Conservation (phyloP, 2,797 vertebrate species). For the Ibycter americanus region DNA sequence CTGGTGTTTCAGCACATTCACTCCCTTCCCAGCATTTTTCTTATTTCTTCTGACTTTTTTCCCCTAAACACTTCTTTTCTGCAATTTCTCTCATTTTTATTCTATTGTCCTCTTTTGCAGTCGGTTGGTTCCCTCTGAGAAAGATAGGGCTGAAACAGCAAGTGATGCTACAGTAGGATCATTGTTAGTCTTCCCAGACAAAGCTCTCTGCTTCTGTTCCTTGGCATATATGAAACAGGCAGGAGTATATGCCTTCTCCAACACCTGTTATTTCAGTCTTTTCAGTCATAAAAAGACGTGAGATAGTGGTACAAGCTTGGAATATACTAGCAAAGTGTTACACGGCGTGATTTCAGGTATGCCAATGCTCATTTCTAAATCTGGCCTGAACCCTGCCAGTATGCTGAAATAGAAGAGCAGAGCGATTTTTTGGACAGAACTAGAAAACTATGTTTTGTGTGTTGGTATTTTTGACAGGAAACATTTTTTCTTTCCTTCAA, state of each 20-base stretch:
- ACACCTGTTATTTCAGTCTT: background rate
- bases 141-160: background rate
- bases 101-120: background rate
- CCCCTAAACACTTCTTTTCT: background rate
- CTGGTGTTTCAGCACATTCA: background rate
- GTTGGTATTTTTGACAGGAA: background rate
- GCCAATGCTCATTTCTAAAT: background rate
- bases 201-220: background rate
- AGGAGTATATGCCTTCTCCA: background rate
- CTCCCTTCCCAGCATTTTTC: background rate
- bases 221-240: background rate
- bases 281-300: background rate
- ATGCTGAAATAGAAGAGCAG: background rate
- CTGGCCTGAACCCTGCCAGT: background rate
- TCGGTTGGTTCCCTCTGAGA: background rate
- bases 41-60: background rate
- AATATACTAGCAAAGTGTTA: background rate
- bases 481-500: background rate
- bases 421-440: background rate
- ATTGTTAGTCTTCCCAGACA: background rate
- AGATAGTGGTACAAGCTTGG: background rate
- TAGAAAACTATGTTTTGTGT: background rate
- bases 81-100: background rate
- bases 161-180: background rate
- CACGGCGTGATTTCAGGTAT: background rate